Percentiles rank a stretch among this genome's conserved stretches.
Evolutionary conservation across 2,888 invertebrate species (phyloP).

Genomic region (Dasypogon diadema): DNA sequence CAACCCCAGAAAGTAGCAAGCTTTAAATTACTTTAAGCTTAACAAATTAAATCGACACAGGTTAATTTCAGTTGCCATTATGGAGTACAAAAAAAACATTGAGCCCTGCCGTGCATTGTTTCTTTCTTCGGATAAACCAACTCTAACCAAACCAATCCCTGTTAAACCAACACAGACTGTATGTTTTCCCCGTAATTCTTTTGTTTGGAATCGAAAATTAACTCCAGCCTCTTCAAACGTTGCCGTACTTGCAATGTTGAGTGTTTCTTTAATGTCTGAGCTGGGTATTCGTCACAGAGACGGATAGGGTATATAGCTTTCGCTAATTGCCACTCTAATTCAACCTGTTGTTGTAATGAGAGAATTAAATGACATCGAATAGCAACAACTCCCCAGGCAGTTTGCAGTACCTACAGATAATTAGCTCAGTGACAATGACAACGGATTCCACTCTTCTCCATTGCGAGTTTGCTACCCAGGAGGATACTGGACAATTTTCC

Average conservation of each 20-base stretch:
- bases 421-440: slow-evolving; percentile 45
- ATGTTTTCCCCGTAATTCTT: not conserved
- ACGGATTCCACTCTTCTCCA: slow-evolving; percentile 6
- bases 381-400: slow-evolving; percentile 35
- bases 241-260: not conserved
- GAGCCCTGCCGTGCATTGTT: too few relatives aligned
- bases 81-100: too few relatives aligned
- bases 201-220: slow-evolving; percentile 27
- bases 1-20: too few relatives aligned
- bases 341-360: slow-evolving; percentile 45
- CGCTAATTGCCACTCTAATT: slow-evolving; percentile 42
- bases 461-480: not conserved
- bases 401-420: slow-evolving; percentile 44
- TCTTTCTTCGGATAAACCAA: not conserved
- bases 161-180: not conserved
- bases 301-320: not conserved
- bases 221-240: slow-evolving; percentile 14
- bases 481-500: not conserved
- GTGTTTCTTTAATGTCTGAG: not conserved
- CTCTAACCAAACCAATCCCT: not conserved
- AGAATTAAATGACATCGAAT: slow-evolving; percentile 43
- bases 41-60: too few relatives aligned
- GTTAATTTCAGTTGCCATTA: too few relatives aligned
- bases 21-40: too few relatives aligned
- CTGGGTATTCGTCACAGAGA: not conserved